A percentile compares a stretch with the other conserved stretches of the same genome.
Conservation (phyloP, 2,888 invertebrate genomes). For the Drosophila koepferae region DNA sequence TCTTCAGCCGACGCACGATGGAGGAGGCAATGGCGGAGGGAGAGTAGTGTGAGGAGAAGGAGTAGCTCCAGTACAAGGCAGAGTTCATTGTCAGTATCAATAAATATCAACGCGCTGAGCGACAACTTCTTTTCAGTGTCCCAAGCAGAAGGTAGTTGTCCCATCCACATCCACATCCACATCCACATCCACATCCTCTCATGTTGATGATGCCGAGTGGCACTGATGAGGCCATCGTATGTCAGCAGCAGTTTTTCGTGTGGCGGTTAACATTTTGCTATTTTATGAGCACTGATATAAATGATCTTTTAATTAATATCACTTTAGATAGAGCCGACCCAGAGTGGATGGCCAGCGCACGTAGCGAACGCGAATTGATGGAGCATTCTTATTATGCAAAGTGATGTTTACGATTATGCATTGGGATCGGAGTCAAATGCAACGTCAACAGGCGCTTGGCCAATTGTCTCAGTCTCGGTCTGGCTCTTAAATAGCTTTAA, state of each 20-base stretch:
- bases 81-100: slow-evolving; percentile 80
- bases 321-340: slow-evolving; percentile 71
- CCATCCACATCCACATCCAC: slow-evolving; percentile 22
- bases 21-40: neutral
- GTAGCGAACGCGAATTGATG: slow-evolving; percentile 71
- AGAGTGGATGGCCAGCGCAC: neutral
- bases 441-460: slow-evolving; percentile 49
- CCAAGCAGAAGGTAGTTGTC: slow-evolving; percentile 8
- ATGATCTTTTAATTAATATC: slow-evolving; percentile 82
- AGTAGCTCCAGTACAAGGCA: slow-evolving; percentile 23
- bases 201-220: slow-evolving; percentile 78
- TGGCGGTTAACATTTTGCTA: slow-evolving; percentile 74
- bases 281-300: slow-evolving; percentile 81
- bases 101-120: slow-evolving; percentile 75
- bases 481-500: slow-evolving; percentile 76
- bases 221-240: slow-evolving; percentile 79
- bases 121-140: slow-evolving; percentile 69
- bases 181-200: slow-evolving; percentile 22
- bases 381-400: slow-evolving; percentile 83
- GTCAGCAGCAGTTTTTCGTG: slow-evolving; percentile 60
- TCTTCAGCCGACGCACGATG: slow-evolving; percentile 49
- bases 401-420: slow-evolving; percentile 82
- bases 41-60: slow-evolving; percentile 1
- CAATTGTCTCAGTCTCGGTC: slow-evolving; percentile 47
- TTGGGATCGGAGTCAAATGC: slow-evolving; percentile 53